Base-by-base conservation (phyloP, 1,140 invertebrate genomes). In the Mercenaria mercenaria region DNA sequence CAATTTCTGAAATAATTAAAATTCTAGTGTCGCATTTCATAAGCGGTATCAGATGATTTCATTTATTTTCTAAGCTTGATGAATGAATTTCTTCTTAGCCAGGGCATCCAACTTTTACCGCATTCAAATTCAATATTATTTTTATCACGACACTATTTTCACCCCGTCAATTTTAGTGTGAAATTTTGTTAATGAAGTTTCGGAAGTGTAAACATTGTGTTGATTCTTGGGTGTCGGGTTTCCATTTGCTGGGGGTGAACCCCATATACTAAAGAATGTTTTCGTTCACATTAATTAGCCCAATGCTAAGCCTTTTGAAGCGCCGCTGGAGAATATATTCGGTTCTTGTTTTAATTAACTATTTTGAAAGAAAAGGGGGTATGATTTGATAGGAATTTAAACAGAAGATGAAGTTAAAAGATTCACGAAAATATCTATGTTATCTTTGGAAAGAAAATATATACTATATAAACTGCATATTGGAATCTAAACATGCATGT, bases 11-110 rank as follows among this genome's bases (percentile, higher is more conserved):
- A 32, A 41, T 72, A 72, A 72, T 72, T 72, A 39, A 72, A 72
- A 72, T 72, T 72, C 34, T 72, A 72, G 67, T 72, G 37, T 72
- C 67, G 39, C 67, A 39, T 72, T 72, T 72, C 67, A 72, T 37
- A 72, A 37, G 23, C 8, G 34, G 29, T 72, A 72, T 72, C 67
- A 72, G 39, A 72, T 72, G 67, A 72, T 72, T 72, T 72, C 34
- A 72, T 72, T 72, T 72, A 72, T 72, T 39, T 26, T 4, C 32
- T 29, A 4, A 72, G 37, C 32, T 39, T 41, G 3, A 39, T 72
- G 67, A 72, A 72, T 72, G 67, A 39, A 72, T 1, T 39, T 26
- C 37, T 23, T 72, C 29, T 72, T 13, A 72, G 37, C 15, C 6
- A 72, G 67, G 29, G 29, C 29, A 37, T 72, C 67, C 26, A 41